Evolutionary conservation across 2,888 invertebrate genomes (phyloP).

Genomic region (Odontocolon sp.): DNA sequence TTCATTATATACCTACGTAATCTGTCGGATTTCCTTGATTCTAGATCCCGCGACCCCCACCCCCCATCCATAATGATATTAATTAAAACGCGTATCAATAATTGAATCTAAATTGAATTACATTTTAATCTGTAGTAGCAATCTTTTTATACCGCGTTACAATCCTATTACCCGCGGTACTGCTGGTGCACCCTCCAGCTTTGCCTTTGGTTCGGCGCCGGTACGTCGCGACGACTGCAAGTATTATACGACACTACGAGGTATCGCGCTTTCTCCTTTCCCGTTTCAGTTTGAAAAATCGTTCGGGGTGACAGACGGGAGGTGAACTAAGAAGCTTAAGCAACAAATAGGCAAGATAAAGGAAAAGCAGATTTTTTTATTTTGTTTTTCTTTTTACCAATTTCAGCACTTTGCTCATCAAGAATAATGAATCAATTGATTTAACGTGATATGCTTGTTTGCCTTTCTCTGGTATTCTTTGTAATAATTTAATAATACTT

Average conservation of each 20-base stretch:
- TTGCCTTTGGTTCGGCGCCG: constrained; percentile 18
- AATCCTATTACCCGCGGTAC: constrained; percentile 38
- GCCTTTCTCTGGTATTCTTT: constrained; percentile 20
- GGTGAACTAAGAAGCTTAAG: no score
- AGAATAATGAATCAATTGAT: constrained; percentile 33
- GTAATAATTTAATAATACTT: constrained; percentile 43
- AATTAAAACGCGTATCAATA: constrained; percentile 69
- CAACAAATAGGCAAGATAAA: no score
- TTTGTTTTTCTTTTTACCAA: no score
- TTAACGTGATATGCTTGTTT: constrained; percentile 3
- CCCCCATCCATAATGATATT: constrained; percentile 62
- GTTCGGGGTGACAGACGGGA: no score
- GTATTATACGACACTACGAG: constrained; percentile 1
- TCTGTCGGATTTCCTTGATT: constrained; percentile 30
- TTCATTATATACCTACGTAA: constrained; percentile 28
- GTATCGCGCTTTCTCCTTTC: no score
- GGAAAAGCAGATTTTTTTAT: no score
- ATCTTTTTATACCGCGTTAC: constrained; percentile 66
- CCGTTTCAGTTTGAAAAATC: no score
- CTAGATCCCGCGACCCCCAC: constrained; percentile 4
- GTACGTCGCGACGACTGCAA: constrained; percentile 12
- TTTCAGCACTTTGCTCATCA: background rate
- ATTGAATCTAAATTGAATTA: constrained; percentile 70
- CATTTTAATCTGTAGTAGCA: constrained; percentile 66
- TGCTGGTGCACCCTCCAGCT: background rate